Evolutionary conservation across 2,888 invertebrate species (phyloP).

Genomic region (Drosophila leonis): DNA sequence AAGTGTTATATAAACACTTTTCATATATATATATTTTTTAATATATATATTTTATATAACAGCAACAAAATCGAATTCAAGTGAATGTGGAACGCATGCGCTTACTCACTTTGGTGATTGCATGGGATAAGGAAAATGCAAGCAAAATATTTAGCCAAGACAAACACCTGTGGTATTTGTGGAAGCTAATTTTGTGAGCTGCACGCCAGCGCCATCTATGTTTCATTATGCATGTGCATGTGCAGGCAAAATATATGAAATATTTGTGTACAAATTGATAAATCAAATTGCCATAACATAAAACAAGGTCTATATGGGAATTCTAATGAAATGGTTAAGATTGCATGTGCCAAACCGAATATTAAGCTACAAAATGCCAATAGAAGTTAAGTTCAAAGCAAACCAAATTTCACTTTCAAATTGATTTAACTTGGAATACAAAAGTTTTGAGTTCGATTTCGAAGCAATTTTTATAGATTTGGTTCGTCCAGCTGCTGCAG

Average conservation of each 20-base stretch:
- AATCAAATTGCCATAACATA: background rate
- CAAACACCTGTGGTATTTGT: background rate
- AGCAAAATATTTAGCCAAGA: background rate
- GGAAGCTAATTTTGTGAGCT: background rate
- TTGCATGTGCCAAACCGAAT: too few relatives aligned
- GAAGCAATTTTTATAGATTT: too few relatives aligned
- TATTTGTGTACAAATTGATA: background rate
- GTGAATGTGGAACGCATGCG: constrained; percentile 30
- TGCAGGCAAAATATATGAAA: background rate
- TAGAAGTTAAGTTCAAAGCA: too few relatives aligned
- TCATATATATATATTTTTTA: background rate
- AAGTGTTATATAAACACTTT: background rate
- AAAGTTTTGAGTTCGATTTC: too few relatives aligned
- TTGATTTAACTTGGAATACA: too few relatives aligned
- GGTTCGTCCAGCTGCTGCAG: too few relatives aligned
- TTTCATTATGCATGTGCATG: background rate
- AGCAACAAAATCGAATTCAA: background rate
- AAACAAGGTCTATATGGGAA: background rate
- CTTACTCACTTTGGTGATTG: constrained; percentile 9
- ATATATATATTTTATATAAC: background rate
- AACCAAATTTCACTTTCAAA: too few relatives aligned
- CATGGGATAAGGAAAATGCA: background rate
- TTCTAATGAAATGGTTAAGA: too few relatives aligned
- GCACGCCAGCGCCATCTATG: constrained; percentile 26
- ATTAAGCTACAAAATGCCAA: too few relatives aligned